Percentiles rank a stretch among this genome's conserved stretches.
These are phyloP conservation scores for Mimas tiliae DNA, from an alignment of 2,888 invertebrate species.

Conservation along the genomic window DNA sequence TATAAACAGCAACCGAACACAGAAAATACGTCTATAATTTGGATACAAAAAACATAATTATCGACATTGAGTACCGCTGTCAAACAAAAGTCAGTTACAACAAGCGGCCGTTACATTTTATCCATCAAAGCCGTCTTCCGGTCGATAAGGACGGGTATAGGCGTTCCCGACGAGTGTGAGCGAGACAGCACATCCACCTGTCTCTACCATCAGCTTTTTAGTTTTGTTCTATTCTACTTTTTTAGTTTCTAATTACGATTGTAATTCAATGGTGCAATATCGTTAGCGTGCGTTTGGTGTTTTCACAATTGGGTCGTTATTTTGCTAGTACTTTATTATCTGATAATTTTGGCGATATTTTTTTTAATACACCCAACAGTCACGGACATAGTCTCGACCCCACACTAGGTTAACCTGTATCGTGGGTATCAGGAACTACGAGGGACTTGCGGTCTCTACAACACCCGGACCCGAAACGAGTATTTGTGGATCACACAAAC, in stretches of 20 bases:
- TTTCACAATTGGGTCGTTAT: background rate
- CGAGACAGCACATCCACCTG: slow-evolving; percentile 69
- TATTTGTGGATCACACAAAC: too few species aligned
- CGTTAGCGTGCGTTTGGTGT: slow-evolving; percentile 30
- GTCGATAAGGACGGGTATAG: slow-evolving; percentile 57
- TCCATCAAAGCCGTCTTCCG: slow-evolving; percentile 70
- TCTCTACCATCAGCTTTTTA: slow-evolving; percentile 50
- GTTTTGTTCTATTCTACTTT: slow-evolving; percentile 57
- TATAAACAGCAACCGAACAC: background rate
- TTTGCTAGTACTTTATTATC: background rate
- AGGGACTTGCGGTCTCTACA: too few species aligned
- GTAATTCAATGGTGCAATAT: slow-evolving; percentile 71
- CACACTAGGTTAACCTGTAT: too few species aligned
- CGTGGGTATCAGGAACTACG: too few species aligned
- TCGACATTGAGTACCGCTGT: slow-evolving; percentile 60
- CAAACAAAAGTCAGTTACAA: slow-evolving; percentile 78
- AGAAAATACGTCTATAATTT: background rate
- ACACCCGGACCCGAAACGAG: too few species aligned
- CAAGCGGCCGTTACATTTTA: slow-evolving; percentile 79
- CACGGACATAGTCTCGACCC: too few species aligned
- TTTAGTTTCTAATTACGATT: slow-evolving; percentile 63
- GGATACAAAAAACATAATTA: background rate
- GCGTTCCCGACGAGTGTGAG: slow-evolving; percentile 35
- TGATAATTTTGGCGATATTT: too few species aligned
- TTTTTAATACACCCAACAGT: too few species aligned